Evolutionary conservation across 2,888 invertebrate genomes (phyloP).

Genomic region (Vannuccia rotundouncinata): DNA sequence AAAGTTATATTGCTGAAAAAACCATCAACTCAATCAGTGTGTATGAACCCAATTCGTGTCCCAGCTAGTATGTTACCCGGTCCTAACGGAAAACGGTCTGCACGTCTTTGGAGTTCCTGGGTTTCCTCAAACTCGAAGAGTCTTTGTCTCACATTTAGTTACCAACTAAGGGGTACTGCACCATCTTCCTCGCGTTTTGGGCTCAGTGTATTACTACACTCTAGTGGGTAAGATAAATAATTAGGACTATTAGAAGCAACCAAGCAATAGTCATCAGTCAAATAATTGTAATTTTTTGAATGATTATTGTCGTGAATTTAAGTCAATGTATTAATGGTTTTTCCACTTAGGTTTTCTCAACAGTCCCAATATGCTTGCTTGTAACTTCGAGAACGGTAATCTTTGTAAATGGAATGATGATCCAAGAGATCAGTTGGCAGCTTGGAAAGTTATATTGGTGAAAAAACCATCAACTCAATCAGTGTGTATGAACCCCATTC

Average conservation of each 20-base stretch:
- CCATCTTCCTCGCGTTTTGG: background rate
- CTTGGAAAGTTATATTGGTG: conserved; percentile 25
- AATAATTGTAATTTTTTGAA: background rate
- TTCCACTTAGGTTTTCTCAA: background rate
- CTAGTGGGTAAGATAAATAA: background rate
- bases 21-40: background rate
- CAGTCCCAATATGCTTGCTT: background rate
- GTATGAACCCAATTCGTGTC: conserved; percentile 31
- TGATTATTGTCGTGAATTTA: background rate
- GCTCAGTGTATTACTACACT: background rate
- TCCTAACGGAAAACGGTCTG: conserved; percentile 20
- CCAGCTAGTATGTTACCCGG: background rate
- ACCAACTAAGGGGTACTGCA: background rate
- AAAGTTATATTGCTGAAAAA: background rate
- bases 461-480: background rate
- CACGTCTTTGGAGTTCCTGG: conserved; percentile 36
- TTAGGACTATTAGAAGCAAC: background rate
- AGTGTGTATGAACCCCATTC: conserved; percentile 21
- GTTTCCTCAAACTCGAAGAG: conserved; percentile 2
- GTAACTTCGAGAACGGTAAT: conserved; percentile 22
- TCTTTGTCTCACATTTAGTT: conserved; percentile 22
- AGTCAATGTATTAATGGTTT: too few species aligned
- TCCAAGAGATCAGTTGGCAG: conserved; percentile 27
- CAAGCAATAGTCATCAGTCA: background rate
- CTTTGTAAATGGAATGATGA: conserved; percentile 32